Percentiles rank a stretch among this genome's conserved stretches.
Conservation (phyloP, 2,797 vertebrate genomes). For the Bryconaethiops microstoma region DNA sequence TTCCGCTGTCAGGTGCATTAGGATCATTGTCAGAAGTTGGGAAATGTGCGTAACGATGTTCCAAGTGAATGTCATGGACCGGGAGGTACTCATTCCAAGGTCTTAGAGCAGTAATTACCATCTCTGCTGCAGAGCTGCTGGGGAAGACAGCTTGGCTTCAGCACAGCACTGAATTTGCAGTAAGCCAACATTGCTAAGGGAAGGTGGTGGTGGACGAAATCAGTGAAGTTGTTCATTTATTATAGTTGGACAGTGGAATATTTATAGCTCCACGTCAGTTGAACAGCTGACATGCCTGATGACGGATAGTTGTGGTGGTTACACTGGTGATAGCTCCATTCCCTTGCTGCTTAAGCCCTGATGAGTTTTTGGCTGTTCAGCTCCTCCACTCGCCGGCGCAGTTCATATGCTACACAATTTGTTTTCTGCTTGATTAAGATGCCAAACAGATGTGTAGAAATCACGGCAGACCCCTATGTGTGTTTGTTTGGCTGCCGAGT, state of each 20-base stretch:
- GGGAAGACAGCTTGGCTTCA: constrained; percentile 30
- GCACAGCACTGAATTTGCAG: constrained; percentile 3
- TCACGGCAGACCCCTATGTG: neutral
- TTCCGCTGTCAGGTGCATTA: constrained; percentile 58
- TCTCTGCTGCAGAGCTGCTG: constrained; percentile 30
- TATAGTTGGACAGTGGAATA: constrained; percentile 23
- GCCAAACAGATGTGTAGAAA: constrained; percentile 30
- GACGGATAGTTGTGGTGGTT: constrained; percentile 8
- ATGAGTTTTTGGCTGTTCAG: constrained; percentile 36
- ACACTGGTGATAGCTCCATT: neutral
- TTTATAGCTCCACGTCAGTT: constrained; percentile 29
- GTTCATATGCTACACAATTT: constrained; percentile 3
- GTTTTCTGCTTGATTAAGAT: constrained; percentile 41
- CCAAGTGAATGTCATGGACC: constrained; percentile 46
- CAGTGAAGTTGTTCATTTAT: constrained; percentile 49
- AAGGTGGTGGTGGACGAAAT: constrained; percentile 10
- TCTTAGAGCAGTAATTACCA: constrained; percentile 43
- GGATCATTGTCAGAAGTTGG: constrained; percentile 54
- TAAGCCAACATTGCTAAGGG: constrained; percentile 4
- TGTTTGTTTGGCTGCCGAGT: constrained; percentile 15
- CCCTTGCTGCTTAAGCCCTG: constrained; percentile 12
- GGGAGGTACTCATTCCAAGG: constrained; percentile 43
- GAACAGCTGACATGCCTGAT: constrained; percentile 30
- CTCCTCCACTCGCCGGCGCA: constrained; percentile 15
- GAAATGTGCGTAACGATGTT: constrained; percentile 47